Conservation (phyloP, 37 sponge, comb jelly and placozoan species). For the Hormiphora californensis region DNA sequence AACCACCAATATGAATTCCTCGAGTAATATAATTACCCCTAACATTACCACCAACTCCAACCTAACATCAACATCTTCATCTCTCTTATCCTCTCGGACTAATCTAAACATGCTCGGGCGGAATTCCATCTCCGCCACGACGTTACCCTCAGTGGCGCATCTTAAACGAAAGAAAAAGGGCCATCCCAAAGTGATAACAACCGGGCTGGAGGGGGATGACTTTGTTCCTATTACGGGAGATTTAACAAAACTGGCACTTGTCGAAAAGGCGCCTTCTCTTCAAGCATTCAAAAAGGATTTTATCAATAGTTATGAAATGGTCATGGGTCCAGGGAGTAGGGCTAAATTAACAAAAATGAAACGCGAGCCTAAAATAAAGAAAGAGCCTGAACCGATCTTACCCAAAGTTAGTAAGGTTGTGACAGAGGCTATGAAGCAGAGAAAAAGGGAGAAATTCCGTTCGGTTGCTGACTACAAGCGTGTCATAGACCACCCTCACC, state of each 20-base stretch:
- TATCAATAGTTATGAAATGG: constrained; percentile 37
- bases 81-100: too few species aligned
- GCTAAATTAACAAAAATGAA: constrained; percentile 45
- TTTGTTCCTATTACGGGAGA: background rate
- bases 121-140: background rate
- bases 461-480: background rate
- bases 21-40: too few species aligned
- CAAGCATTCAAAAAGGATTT: constrained; percentile 39
- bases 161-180: constrained; percentile 41
- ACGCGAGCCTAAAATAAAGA: background rate
- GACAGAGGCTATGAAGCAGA: constrained; percentile 21
- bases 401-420: constrained; percentile 28
- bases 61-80: too few species aligned
- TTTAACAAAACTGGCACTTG: constrained; percentile 23
- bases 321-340: constrained; percentile 43
- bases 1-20: too few species aligned
- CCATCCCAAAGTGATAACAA: constrained; percentile 20
- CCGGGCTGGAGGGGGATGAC: background rate
- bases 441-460: constrained; percentile 24
- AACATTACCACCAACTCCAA: constrained; percentile 17
- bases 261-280: background rate
- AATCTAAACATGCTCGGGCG: too few species aligned
- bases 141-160: background rate
- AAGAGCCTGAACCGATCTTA: constrained; percentile 28
- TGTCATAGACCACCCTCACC: constrained; percentile 37